A percentile compares a stretch with the other conserved stretches of the same genome.
Conservation (phyloP, 2,113 vertebrate genomes). For the Hippolais icterina region DNA sequence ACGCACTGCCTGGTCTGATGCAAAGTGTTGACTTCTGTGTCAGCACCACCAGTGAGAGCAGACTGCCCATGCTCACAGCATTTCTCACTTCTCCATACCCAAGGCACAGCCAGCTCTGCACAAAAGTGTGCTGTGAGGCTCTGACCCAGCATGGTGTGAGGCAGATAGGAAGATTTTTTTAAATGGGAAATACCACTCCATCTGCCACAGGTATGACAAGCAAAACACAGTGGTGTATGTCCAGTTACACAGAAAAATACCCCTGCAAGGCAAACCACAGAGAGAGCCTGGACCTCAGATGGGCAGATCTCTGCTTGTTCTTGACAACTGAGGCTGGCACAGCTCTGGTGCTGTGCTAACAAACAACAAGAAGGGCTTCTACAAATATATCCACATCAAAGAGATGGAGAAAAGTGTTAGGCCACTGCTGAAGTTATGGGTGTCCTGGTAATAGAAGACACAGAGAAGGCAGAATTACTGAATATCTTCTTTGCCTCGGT, state of each 20-base stretch:
- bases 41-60: neutral
- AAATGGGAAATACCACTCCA: neutral
- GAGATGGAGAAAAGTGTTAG: neutral
- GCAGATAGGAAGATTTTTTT: neutral
- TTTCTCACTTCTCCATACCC: rapidly evolving
- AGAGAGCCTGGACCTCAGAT: neutral
- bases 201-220: neutral
- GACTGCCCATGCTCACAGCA: neutral
- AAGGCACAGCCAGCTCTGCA: neutral
- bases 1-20: neutral
- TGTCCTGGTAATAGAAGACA: neutral
- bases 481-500: neutral
- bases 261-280: neutral
- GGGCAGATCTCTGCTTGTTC: neutral
- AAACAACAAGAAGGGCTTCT: neutral
- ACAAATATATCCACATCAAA: neutral
- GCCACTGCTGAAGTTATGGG: neutral
- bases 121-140: rapidly evolving
- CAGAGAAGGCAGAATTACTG: neutral
- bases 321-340: neutral
- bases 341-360: neutral
- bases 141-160: neutral
- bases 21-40: neutral
- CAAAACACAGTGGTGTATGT: neutral
- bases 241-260: neutral